Evolutionary conservation across 2,888 invertebrate species (phyloP), one percentile per base, ranked within the genome.

Genomic region (Amaurobius ferox): DNA sequence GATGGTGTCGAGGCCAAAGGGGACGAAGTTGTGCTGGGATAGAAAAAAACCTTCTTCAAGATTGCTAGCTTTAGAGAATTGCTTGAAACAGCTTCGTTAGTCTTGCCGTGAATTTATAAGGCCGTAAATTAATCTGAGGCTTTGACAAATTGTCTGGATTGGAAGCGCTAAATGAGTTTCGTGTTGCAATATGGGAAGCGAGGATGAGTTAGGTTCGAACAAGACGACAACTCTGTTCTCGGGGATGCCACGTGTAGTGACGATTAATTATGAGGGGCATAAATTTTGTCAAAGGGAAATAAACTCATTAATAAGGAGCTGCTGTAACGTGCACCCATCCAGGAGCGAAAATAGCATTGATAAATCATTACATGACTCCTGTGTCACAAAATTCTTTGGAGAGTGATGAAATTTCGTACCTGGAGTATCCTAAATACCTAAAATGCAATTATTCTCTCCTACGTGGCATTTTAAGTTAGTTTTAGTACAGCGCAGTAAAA

Each of bases 81-180:
- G 26, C 40, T 39, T 1, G 28, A 40, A 68, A 35, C 28, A 68
- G 68, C 68, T 68, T 68, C 39, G 40, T 68, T 68, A 68, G 68
- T 28, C 28, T 68, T 23, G 26, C 13, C 26, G 39, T 39, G 40
- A 68, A 68, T 39, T 68, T 68, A 68, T 68, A 68, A 40, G 28
- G 28, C 35, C 40, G 35, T 68, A 68, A 68, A 68, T 68, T 68
- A 68, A 68, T 39, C 16, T 40, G 26, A 1, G 13, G 28, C 23
- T 68, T 68, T 68, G 68, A 68, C 68, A 68, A 68, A 68, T 68
- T 28, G 26, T 40, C 16, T 9, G 68, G 68, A 68, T 68, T 68
- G 32, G 68, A 1, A 9, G 11, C 68, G 5, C 26, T 40, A 68
- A 68, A 68, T 68, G 68, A 68, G 35, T 68, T 39, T 35, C 40